Base-by-base conservation (phyloP, 2,113 vertebrate species). In the Protobothrops flavoviridis region DNA sequence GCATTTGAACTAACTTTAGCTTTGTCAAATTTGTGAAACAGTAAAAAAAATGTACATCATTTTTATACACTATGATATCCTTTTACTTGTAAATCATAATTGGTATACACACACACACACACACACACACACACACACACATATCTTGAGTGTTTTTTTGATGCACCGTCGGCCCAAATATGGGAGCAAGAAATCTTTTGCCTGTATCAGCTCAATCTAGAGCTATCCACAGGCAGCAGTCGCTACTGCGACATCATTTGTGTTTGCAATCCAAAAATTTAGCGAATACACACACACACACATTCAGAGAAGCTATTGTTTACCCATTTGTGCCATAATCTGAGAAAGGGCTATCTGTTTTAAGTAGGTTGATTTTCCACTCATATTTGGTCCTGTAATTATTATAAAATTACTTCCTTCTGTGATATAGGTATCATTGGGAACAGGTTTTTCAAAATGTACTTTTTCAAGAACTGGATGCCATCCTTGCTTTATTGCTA, bases 241-340 rank as follows among this genome's bases (percentile, higher is more conserved):
- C 45, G 45, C 45, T 45, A 45, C 45, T 45, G 45, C 45, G 45
- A 45, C 5, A 45, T 45, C 45, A 45, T 45, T 45, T 45, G 4
- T 45, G 5, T 45, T 45, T 45, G 45, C 45, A 45, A 45, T 45
- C 45, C 45, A 45, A 45, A 45, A 45, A 45, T 45, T 45, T 45
- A 45, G 45, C 45, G 4, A 45, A 45, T 0, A 48, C 48, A 48
- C 7, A 48, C 48, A 50, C 48, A 50, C 53, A 64, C 1, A 21
- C 2, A 0, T 85, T 29, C 91, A 0, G 4, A 48, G 87, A 94
- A 59, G 74, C 29, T 85, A 39, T 15, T 93, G 95, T 97, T 97
- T 96, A 99, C 99, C 99, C 96, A 99, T 99, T 96, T 99, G 99
- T 96, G 99, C 99, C 99, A 99, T 99, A 95, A 99, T 98, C 97